phyloP scores from a whole-genome alignment of 2,113 vertebrate species.

The Rhabdomys dilectus region DNA sequence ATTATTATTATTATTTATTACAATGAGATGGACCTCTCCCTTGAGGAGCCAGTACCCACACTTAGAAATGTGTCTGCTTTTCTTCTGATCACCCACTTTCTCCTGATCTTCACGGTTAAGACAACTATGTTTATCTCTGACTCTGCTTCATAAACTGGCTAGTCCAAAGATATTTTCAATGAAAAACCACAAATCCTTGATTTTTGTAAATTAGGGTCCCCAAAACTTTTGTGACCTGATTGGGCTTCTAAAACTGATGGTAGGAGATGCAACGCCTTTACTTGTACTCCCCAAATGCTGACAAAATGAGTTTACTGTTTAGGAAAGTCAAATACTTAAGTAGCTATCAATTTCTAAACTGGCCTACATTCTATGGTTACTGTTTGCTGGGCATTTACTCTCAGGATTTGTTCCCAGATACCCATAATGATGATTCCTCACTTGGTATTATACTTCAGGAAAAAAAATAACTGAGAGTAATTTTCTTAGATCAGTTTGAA shows the following conservation, averaged over 20 bases:
- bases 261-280: not conserved
- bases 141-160: not conserved
- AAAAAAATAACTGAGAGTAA: not conserved
- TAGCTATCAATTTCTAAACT: not conserved
- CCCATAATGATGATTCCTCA: not conserved
- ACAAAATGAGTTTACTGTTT: not conserved
- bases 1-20: not conserved
- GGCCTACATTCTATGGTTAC: not conserved
- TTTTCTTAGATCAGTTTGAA: not conserved
- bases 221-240: not conserved
- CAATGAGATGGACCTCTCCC: not conserved
- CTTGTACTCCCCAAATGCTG: not conserved
- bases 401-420: not conserved
- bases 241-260: not conserved
- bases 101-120: not conserved
- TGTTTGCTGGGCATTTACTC: not conserved
- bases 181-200: not conserved
- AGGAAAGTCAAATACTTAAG: not conserved
- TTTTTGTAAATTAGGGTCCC: not conserved
- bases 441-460: not conserved
- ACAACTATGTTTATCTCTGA: not conserved
- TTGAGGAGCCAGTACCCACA: no score
- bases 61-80: no score
- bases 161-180: not conserved
- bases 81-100: not conserved